These are phyloP conservation scores for Tadarida brasiliensis DNA, from an alignment of 2,797 vertebrate species.

Conservation along the genomic window DNA sequence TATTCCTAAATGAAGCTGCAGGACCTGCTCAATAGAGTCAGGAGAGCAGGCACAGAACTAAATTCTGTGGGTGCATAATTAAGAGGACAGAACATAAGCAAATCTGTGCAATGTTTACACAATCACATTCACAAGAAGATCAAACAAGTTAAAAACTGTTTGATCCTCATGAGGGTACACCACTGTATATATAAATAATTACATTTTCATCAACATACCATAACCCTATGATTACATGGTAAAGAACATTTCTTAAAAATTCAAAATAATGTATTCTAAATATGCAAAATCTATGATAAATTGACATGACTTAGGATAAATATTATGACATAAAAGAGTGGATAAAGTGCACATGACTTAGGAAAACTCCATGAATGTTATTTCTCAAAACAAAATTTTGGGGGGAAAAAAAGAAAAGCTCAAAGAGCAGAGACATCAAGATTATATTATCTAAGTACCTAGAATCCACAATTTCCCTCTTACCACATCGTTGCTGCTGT, in stretches of 20 bases:
- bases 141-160: background rate
- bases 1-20: background rate
- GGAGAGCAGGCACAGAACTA: fast-evolving
- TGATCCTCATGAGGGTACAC: background rate
- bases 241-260: background rate
- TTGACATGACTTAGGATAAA: background rate
- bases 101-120: background rate
- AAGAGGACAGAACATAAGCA: background rate
- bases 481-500: background rate
- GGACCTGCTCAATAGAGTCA: background rate
- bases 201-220: background rate
- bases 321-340: background rate
- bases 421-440: background rate
- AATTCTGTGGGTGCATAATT: background rate
- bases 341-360: background rate
- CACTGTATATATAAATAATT: background rate
- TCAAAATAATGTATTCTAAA: background rate
- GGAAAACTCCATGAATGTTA: background rate
- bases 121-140: background rate
- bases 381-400: background rate
- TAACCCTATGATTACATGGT: background rate
- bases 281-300: background rate
- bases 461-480: background rate
- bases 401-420: background rate
- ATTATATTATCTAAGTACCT: background rate